Percentiles rank a stretch among this genome's conserved stretches.
These are phyloP conservation scores for Perodicticus potto DNA, from an alignment of 2,797 vertebrate genomes.

Conservation along the genomic window DNA sequence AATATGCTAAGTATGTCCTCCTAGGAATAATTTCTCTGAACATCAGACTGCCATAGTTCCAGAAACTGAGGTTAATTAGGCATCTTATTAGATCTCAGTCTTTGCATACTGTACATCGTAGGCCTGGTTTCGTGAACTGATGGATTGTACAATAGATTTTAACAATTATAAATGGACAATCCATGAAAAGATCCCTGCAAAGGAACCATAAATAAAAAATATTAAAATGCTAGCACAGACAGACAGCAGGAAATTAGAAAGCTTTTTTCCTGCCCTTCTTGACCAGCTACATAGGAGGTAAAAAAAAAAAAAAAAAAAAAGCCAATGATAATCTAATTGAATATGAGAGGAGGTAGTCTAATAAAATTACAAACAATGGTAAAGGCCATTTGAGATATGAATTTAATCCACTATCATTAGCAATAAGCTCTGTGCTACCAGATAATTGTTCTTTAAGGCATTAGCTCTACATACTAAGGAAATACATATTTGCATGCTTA, in stretches of 20 bases:
- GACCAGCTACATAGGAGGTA: background rate
- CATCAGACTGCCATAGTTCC: background rate
- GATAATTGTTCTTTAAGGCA: conserved; percentile 17
- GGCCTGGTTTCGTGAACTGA: background rate
- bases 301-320: conserved; percentile 14
- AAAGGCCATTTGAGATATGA: conserved; percentile 8
- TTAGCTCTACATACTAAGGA: conserved; percentile 6
- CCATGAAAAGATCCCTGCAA: background rate
- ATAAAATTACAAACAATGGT: conserved; percentile 20
- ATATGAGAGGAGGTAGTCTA: background rate
- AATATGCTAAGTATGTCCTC: background rate
- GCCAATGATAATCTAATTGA: background rate
- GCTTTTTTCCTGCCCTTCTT: background rate
- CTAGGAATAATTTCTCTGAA: background rate
- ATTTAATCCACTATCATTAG: conserved; percentile 43
- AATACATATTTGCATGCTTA: background rate
- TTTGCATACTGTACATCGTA: background rate
- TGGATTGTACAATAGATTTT: background rate
- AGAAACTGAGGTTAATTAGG: conserved; percentile 3
- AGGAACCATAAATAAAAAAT: background rate
- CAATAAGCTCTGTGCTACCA: background rate
- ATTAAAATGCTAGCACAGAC: background rate
- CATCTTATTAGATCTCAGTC: background rate
- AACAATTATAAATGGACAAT: conserved; percentile 6
- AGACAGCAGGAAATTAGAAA: background rate